Evolutionary conservation across 2,797 vertebrate species (phyloP), one percentile per base, ranked within the genome.

Genomic region (Alcedo quadribrachys): DNA sequence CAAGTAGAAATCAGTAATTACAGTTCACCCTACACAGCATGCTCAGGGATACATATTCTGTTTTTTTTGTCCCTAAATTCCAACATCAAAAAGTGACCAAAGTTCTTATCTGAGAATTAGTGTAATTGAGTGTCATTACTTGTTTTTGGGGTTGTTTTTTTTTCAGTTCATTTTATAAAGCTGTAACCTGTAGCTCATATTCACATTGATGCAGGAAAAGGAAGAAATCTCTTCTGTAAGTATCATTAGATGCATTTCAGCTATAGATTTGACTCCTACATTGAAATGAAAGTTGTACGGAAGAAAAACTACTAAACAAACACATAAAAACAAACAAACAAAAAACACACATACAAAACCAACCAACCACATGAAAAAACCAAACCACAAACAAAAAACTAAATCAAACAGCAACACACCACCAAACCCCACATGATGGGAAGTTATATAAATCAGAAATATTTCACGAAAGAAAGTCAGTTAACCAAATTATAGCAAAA

Each of bases 191-290:
- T 5, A 77, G 57, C n/a, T 82, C 6, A 35, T 15, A 33, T 42
- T 42, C 42, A 54, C 6, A 8, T 2, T 76, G n/a, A 69, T 24
- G 8, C 7, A 4, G 13, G 5, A 0, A 5, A 13, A 24, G 42
- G 37, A 3, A 1, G 8, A 28, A 69, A 51, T 46, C 4, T 71
- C 42, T 87, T 74, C 32, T 46, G 20, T 21, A 46, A 46, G 45
- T 14, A 62, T 50, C 69, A 42, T 24, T 37, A 58, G 13, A 43
- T 54, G 15, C 15, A 33, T 78, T 92, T 89, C 17, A 78, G 43
- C 30, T 33, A 27, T 19, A 57, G 15, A 40, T 55, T 81, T 85
- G 33, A 63, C 27, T 42, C 42, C 51, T 25, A 48, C 9, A 8
- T 18, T 69, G 35, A 84, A 86, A 68, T 81, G 20, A 54, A 43